Evolutionary conservation across 2,113 vertebrate species (phyloP), one percentile per base, ranked within the genome.

Genomic region (Saguinus midas): DNA sequence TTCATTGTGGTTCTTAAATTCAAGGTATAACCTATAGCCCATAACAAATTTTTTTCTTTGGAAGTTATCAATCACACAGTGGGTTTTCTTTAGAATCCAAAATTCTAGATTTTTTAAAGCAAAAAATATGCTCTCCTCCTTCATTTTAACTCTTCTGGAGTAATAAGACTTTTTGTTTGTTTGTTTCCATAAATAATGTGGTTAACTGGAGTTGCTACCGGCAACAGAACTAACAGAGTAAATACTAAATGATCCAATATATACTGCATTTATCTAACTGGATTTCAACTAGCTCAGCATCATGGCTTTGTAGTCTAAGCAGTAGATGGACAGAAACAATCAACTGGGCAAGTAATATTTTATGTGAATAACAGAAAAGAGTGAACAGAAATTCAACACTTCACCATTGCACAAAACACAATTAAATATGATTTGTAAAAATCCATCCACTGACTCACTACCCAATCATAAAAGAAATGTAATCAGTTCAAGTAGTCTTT

Each of bases 241-340:
- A 70, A 94, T 97, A 92, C 90, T 96, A 87, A 95, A 80, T 87
- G 68, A 32, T 11, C 14, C 20, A 61, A 84, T 92, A 57, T 2
- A 27, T 48, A 83, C 5, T 76, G 52, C 0, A 2, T 75, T 96
- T 72, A 84, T 87, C 84, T 94, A 64, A 73, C 37, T 81, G 0
- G 35, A 95, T 88, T 97, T 94, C 80, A 97, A 90, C 68, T 96
- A 97, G 96, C 70, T 83, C 14, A 81, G 64, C 37, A 88, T 70
- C 45, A 73, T 83, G 48, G 55, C 48, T 96, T 88, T 95, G 80
- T 57, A 92, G 61, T 79, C 64, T 89, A 82, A 90, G 81, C 48
- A 81, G 50, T 12, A 89, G 89, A 95, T 76, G n/a, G 93, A 95
- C 40, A 94, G 8, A 66, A 89, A 90, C 64, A 97, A 58, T 95